Evolutionary conservation across 2,888 invertebrate species (phyloP), one percentile per base, ranked within the genome.

Genomic region (Dexiosoma caninum): DNA sequence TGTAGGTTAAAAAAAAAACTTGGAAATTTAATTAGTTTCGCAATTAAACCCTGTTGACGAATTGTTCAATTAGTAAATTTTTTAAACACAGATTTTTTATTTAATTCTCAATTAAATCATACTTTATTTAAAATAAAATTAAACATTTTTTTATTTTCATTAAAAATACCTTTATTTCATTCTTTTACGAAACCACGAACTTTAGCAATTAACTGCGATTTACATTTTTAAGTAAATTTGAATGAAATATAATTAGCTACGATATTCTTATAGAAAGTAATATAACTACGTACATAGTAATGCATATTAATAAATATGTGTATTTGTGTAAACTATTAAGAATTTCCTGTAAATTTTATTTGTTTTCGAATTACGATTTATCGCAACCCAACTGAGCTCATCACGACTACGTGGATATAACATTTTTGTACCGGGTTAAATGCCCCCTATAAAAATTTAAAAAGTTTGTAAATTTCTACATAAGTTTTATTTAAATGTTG

Each of bases 161-260:
- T 27, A 27, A 27, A 27, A 27, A 4, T 30, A 51, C 35, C 44
- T 77, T n/a, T 53, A 19, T 60, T 53, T 72, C 53, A 8, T 72
- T 10, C 32, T 32, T 78, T 53, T 53, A 85, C 84, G 72, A 86
- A 78, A 30, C 14, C 59, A 7, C 1, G n/a, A 23, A 83, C 82
- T 86, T 83, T 86, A 89, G 89, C 89, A 87, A 87, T 83, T 87
- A 88, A 86, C 86, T 88, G 86, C 89, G 89, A 89, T 88, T 86
- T 89, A 87, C 85, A 87, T 85, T 85, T 83, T 86, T 88, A 86
- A 89, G 88, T 84, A 84, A 85, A 85, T 83, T 77, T 79, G 69
- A 82, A 74, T 78, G 72, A 79, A 77, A 80, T 71, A 80, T 80
- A 78, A 74, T n/a, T 1, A 81, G 81, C 85, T 83, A 83, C 74